Percentiles rank a stretch among this genome's conserved stretches.
These are phyloP conservation scores for Coreius guichenoti DNA, from an alignment of 2,797 vertebrate species.

Conservation along the genomic window DNA sequence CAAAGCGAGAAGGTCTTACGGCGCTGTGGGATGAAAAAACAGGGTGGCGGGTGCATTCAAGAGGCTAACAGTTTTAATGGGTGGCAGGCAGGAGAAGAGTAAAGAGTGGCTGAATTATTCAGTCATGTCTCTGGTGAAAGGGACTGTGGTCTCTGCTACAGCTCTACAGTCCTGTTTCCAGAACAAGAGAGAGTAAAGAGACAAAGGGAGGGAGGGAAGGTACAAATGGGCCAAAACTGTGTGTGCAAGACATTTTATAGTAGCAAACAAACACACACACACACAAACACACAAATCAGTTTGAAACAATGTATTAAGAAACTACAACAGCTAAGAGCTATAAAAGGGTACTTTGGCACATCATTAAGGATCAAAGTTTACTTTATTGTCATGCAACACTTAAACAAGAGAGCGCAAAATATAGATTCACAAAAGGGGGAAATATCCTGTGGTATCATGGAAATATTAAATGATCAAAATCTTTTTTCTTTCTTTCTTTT, in stretches of 20 bases:
- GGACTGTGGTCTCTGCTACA: constrained; percentile 49
- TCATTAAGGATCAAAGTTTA: background rate
- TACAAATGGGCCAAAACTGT: constrained; percentile 44
- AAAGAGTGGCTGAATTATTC: constrained; percentile 54
- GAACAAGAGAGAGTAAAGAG: constrained; percentile 36
- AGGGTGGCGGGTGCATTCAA: constrained; percentile 82
- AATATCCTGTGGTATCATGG: background rate
- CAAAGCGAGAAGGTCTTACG: constrained; percentile 30
- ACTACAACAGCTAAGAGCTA: background rate
- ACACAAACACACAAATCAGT: too few relatives aligned
- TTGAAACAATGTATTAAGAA: too few relatives aligned
- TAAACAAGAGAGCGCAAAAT: background rate
- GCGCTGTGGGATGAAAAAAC: constrained; percentile 23
- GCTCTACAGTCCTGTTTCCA: constrained; percentile 48
- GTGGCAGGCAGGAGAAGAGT: constrained; percentile 66
- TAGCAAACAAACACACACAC: background rate
- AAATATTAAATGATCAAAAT: background rate
- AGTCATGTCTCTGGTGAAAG: constrained; percentile 58
- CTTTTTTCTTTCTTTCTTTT: background rate
- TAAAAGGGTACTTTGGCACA: background rate
- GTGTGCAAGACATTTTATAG: background rate
- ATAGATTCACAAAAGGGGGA: constrained; percentile 33
- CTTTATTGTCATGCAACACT: background rate
- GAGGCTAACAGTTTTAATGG: constrained; percentile 87
- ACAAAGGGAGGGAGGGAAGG: constrained; percentile 28